A percentile compares a stretch with the other conserved stretches of the same genome.
Evolutionary conservation across 92 coral and sea anemone species (phyloP).

Genomic region (Pocillopora meandrina): DNA sequence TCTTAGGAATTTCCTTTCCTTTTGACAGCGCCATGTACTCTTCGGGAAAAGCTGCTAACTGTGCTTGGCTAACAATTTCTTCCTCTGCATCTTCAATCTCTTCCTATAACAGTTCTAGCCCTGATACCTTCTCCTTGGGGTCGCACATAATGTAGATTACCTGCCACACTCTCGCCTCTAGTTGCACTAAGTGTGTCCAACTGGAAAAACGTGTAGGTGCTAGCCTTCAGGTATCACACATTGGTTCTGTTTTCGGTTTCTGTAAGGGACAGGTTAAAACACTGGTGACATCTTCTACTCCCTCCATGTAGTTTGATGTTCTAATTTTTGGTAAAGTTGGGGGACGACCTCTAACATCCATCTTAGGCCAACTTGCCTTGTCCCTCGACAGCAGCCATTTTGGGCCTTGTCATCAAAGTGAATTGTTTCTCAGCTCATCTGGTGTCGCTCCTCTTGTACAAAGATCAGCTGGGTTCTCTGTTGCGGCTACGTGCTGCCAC

Average conservation of each 20-base stretch:
- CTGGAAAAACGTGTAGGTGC: no score
- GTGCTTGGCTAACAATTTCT: slow-evolving; percentile 47
- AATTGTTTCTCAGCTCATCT: slow-evolving; percentile 4
- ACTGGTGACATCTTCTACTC: no score
- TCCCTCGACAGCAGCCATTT: neutral
- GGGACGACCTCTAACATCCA: slow-evolving; percentile 27
- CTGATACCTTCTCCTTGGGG: slow-evolving; percentile 2
- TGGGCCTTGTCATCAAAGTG: slow-evolving; percentile 38
- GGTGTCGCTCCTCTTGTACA: slow-evolving; percentile 42
- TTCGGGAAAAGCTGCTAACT: slow-evolving; percentile 42
- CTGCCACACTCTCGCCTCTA: slow-evolving; percentile 53
- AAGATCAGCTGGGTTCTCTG: slow-evolving; percentile 55
- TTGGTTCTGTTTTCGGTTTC: no score
- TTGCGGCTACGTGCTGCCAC: slow-evolving; percentile 57
- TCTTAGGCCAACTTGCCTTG: slow-evolving; percentile 32
- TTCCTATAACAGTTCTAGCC: slow-evolving; percentile 44
- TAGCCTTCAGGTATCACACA: no score
- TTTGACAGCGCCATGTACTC: slow-evolving; percentile 47
- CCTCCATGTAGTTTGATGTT: neutral
- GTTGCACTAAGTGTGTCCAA: slow-evolving; percentile 18
- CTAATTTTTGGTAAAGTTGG: neutral
- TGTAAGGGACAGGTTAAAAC: no score
- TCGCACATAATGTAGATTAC: slow-evolving; percentile 48
- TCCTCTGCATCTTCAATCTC: slow-evolving; percentile 55
- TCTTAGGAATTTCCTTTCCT: slow-evolving; percentile 25